Conservation (phyloP, 2,888 invertebrate species). For the Meiosimyza decipiens region DNA sequence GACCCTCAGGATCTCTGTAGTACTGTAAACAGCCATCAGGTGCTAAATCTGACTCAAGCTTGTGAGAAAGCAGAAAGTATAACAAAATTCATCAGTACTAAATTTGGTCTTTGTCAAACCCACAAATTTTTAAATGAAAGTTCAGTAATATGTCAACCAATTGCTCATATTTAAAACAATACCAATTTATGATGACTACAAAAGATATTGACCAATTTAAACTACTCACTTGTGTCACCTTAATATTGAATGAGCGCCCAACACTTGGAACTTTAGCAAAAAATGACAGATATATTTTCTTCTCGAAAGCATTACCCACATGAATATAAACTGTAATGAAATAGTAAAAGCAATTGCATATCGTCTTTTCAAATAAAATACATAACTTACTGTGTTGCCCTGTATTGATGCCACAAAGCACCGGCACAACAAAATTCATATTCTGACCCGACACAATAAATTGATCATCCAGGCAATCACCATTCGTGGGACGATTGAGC, state of each 20-base stretch:
- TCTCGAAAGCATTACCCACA: constrained; percentile 72
- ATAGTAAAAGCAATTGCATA: not conserved
- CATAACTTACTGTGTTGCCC: constrained; percentile 76
- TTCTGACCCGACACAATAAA: constrained; percentile 79
- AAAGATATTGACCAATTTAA: too few relatives aligned
- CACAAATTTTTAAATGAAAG: too few relatives aligned
- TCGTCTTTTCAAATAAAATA: not conserved
- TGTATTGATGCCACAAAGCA: constrained; percentile 80
- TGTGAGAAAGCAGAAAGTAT: constrained; percentile 41
- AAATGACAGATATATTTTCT: constrained; percentile 74
- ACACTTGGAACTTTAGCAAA: constrained; percentile 70
- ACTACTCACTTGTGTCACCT: constrained; percentile 70
- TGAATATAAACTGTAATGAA: constrained; percentile 76
- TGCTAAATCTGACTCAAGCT: constrained; percentile 66
- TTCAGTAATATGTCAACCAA: too few relatives aligned
- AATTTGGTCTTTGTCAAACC: too few relatives aligned
- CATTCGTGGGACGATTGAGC: constrained; percentile 76
- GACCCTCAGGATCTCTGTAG: constrained; percentile 71
- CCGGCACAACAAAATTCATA: constrained; percentile 75
- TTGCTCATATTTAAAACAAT: too few relatives aligned
- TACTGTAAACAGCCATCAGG: constrained; percentile 77
- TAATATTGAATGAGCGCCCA: constrained; percentile 73
- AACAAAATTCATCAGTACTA: too few relatives aligned
- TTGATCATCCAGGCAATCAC: constrained; percentile 77
- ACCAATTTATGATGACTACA: too few relatives aligned